These are phyloP conservation scores for Vesta saturnalis DNA, from an alignment of 2,888 invertebrate species.

Conservation along the genomic window DNA sequence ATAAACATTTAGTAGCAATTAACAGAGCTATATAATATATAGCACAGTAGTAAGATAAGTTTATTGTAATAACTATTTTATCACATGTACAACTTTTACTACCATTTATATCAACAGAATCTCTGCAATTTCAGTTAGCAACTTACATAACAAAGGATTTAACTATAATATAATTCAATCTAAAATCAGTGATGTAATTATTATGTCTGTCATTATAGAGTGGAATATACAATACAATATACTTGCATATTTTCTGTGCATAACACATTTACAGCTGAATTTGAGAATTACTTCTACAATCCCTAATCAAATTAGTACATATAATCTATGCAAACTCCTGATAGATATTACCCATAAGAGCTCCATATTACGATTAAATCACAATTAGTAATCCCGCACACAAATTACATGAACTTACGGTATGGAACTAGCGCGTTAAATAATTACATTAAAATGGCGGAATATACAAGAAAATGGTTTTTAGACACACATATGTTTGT, in stretches of 20 bases:
- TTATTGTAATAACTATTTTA: not conserved
- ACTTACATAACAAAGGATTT: not conserved
- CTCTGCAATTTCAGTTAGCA: not conserved
- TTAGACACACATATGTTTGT: slow-evolving; percentile 17
- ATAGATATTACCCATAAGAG: slow-evolving; percentile 35
- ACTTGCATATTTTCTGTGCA: too few species aligned
- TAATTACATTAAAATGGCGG: slow-evolving; percentile 32
- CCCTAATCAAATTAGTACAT: slow-evolving; percentile 35
- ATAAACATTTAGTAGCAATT: too few species aligned
- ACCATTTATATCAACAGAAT: not conserved
- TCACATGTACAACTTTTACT: too few species aligned
- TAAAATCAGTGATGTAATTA: not conserved
- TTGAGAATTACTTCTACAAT: slow-evolving; percentile 10
- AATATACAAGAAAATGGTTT: slow-evolving; percentile 29
- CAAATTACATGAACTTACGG: slow-evolving; percentile 17
- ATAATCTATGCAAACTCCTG: slow-evolving; percentile 28
- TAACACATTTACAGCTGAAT: too few species aligned
- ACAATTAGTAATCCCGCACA: slow-evolving; percentile 30
- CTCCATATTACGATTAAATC: slow-evolving; percentile 34
- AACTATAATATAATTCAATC: not conserved
- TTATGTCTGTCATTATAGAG: not conserved
- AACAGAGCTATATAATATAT: not conserved
- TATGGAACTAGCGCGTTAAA: slow-evolving; percentile 9
- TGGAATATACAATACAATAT: too few species aligned
- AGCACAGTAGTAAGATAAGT: not conserved